Evolutionary conservation across 2,888 invertebrate genomes (phyloP), one percentile per base, ranked within the genome.

Genomic region (Chironomus tentans): DNA sequence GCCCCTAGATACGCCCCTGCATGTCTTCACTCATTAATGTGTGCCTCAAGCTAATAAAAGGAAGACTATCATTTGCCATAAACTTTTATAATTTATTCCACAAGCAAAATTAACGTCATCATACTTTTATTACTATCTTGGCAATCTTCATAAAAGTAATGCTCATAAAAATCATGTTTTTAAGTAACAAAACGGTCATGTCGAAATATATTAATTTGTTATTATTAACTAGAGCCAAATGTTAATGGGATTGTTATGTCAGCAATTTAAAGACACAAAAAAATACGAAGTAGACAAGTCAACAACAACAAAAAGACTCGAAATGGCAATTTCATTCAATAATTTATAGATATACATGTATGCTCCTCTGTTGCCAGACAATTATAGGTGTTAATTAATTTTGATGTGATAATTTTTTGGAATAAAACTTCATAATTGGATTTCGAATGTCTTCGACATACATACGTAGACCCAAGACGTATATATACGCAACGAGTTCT

Each of bases 361-460:
- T 12, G 22, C 50, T 50, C 12, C 21, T 65, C 22, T 21, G 62
- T 24, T 65, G 62, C 62, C 62, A 22, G 61, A 28, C 72, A 72
- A 72, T 72, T 72, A 72, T 56, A 72, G 72, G 72, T 72, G 72
- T 61, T 61, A 72, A 72, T 61, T 71, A 71, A 56, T 56, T 71
- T 71, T 71, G n/a, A 50, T 71, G 71, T 71, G 56, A 56, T 56
- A 71, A 71, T 71, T 56, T 24, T 56, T 61, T 62, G 22, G 18
- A 38, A 72, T 46, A 18, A 72, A 72, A 72, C 61, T 72, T 72
- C 72, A 72, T 72, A 72, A 72, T 72, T 72, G 72, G 61, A 56
- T 72, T 72, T 72, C 61, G 61, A 65, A 65, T 65, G 21, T 62
- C 38, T 38, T 38, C 38, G 10, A 38, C 38, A 38, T 38, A 10